These are phyloP conservation scores for Delia radicum DNA, from an alignment of 1,140 invertebrate genomes.

Conservation along the genomic window DNA sequence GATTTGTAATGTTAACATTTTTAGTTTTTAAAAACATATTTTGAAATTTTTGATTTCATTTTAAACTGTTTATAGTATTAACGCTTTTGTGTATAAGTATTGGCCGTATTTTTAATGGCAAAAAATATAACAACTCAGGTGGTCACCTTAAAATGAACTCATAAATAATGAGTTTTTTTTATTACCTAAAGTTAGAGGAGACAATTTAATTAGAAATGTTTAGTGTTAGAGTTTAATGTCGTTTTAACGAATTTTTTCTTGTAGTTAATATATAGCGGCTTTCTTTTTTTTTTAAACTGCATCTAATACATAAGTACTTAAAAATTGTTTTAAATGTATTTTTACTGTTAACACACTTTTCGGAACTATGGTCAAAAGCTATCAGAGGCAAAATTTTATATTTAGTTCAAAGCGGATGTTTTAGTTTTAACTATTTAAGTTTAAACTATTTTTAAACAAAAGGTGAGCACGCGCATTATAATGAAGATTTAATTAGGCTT, in stretches of 20 bases:
- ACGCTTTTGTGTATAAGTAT: background rate
- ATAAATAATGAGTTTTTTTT: background rate
- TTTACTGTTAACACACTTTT: background rate
- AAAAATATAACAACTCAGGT: background rate
- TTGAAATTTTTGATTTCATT: background rate
- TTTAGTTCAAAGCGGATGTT: background rate
- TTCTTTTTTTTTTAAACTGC: background rate
- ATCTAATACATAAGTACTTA: background rate
- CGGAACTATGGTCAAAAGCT: background rate
- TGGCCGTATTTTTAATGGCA: background rate
- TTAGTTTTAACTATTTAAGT: background rate
- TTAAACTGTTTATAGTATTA: background rate
- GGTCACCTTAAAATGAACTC: background rate
- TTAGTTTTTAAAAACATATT: background rate
- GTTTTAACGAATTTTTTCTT: background rate
- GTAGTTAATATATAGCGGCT: background rate
- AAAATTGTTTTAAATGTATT: background rate
- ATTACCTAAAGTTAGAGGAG: background rate
- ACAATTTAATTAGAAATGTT: background rate
- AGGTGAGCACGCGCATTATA: background rate
- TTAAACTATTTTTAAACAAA: background rate
- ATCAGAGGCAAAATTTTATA: background rate
- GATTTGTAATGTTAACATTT: background rate
- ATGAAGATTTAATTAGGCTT: background rate
- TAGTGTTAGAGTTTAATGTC: background rate